Evolutionary conservation across 2,888 invertebrate species (phyloP), one percentile per base, ranked within the genome.

Genomic region (Morpho helenor): DNA sequence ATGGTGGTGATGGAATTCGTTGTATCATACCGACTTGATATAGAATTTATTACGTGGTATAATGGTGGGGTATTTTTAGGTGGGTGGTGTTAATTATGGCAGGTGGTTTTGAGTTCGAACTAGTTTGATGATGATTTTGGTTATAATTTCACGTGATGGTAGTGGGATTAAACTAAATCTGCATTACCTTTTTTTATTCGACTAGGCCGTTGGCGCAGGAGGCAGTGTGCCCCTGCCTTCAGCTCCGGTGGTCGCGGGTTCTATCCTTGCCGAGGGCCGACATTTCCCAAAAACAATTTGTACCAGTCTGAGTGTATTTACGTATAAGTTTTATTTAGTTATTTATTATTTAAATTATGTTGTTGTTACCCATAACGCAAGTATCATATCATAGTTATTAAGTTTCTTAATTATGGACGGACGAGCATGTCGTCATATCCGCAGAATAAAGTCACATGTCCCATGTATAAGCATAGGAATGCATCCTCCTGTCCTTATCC

Each of bases 1-100:
- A 67, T 69, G 65, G 68, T 69, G 67, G 70, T 64, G 48, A 55
- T 49, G 66, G 68, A 68, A 68, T 69, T 67, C 59, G 65, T 66
- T 69, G 62, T 64, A 60, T 59, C 61, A 67, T 64, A 63, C 53
- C 60, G 63, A 31, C 57, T 65, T 65, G 69, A 70, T 70, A 64
- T 61, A 60, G 56, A 61, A 66, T 68, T 69, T 68, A 67, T 68
- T 61, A 9, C n/a, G 23, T 45, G 48, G 42, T 49, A 46, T 50
- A 57, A 49, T 49, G 7, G 52, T 44, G 7, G 22, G 52, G 43
- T 45, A 48, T 42, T 52, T 60, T 40, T 31, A 31, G 31, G 31
- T 31, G 31, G 31, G 31, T 31, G 31, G 31, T 31, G 31, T 31
- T 31, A 31, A 31, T 31, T 31, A 5, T 49, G 59, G 50, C 52